phyloP scores from a whole-genome alignment of 2,113 vertebrate species.

The Silurus glanis region DNA sequence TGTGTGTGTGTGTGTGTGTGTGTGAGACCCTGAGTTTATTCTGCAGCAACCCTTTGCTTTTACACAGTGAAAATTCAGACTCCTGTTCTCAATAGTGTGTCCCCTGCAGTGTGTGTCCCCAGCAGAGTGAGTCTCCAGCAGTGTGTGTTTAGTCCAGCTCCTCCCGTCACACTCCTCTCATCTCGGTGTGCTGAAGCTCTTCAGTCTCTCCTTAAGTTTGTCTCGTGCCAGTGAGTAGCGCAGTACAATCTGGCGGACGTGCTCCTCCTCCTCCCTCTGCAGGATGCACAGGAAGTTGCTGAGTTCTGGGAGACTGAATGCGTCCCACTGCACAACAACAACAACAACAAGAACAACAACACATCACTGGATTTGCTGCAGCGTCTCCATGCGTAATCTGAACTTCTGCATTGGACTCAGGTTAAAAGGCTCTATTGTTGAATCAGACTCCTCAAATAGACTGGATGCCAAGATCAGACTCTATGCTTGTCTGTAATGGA shows the following conservation, averaged over 20 bases:
- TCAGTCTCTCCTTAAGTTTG: conserved; percentile 82
- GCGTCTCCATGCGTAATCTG: neutral
- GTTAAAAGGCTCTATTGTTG: neutral
- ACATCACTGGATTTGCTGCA: neutral
- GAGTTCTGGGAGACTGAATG: conserved; percentile 91
- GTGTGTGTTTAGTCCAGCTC: neutral
- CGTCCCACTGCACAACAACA: conserved; percentile 83
- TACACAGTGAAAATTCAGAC: neutral
- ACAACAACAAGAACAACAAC: conserved; percentile 14
- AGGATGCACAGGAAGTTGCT: conserved; percentile 93
- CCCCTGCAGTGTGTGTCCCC: neutral
- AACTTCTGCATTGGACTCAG: neutral
- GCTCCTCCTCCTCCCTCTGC: conserved; percentile 91
- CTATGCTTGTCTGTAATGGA: neutral
- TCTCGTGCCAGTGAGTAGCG: conserved; percentile 84
- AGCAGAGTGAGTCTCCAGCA: neutral
- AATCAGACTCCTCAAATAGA: neutral
- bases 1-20: neutral
- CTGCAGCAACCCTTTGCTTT: neutral
- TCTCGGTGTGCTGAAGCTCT: conserved; percentile 72
- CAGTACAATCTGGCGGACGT: conserved; percentile 83
- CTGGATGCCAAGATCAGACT: neutral
- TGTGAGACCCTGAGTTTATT: neutral
- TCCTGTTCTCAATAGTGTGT: neutral
- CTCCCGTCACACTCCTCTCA: conserved; percentile 63